Evolutionary conservation across 2,888 invertebrate genomes (phyloP).

Genomic region (Charanyca ferruginea): DNA sequence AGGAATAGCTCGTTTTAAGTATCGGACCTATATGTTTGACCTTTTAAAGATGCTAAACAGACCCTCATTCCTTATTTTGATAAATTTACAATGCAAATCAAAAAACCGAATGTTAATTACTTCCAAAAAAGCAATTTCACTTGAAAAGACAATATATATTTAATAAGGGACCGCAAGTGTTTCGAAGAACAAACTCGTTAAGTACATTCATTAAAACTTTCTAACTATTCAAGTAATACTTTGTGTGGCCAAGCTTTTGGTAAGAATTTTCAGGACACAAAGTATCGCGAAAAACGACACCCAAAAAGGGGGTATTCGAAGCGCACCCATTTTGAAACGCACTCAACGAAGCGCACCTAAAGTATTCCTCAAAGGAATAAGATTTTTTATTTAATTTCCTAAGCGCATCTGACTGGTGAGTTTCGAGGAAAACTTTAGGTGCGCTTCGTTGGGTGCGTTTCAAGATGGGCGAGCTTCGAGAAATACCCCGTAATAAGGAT

Average conservation of each 20-base stretch:
- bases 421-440: too few relatives aligned
- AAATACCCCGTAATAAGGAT: too few relatives aligned
- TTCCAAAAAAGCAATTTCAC: constrained; percentile 54
- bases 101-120: constrained; percentile 45
- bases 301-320: too few relatives aligned
- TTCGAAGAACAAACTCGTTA: constrained; percentile 62
- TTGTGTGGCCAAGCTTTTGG: constrained; percentile 24
- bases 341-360: too few relatives aligned
- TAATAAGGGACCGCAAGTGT: constrained; percentile 61
- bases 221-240: constrained; percentile 63
- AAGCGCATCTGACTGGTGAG: too few relatives aligned
- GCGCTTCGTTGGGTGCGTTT: too few relatives aligned
- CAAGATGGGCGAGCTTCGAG: too few relatives aligned
- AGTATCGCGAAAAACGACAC: background rate
- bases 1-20: too few relatives aligned
- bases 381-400: too few relatives aligned
- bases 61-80: background rate
- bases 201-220: constrained; percentile 71
- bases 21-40: too few relatives aligned
- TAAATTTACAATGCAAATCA: constrained; percentile 6
- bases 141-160: constrained; percentile 51
- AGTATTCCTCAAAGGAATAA: too few relatives aligned
- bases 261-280: constrained; percentile 20
- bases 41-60: background rate
- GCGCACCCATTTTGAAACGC: too few relatives aligned